Evolutionary conservation across 1,140 invertebrate species (phyloP), one percentile per base, ranked within the genome.

Genomic region (Trichogramma pretiosum): DNA sequence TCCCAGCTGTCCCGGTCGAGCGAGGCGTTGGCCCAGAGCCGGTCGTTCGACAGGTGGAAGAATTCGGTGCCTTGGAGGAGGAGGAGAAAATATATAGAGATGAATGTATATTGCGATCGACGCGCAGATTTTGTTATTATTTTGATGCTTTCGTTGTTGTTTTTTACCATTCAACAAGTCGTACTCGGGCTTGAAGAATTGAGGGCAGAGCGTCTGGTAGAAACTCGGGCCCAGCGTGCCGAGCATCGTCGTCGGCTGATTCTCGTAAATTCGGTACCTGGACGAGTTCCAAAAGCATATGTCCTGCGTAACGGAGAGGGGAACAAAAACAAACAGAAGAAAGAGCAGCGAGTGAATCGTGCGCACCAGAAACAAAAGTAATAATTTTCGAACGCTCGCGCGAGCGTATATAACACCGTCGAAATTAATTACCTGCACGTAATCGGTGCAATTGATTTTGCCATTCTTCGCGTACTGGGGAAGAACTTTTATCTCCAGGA

Each of bases 241-340:
- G 22, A 72, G 54, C 59, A 68, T 60, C 8, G 65, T 62, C 3
- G 50, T 10, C 7, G 62, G 66, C 36, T 70, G 69, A 54, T 74
- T 74, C 46, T 74, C 72, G 38, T 70, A 74, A 37, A 74, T 67
- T 50, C 52, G 62, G 45, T 72, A 70, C 22, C 56, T 61, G 10
- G 66, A 56, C 3, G 32, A 40, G 10, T 63, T 58, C 70, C 72
- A 73, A 44, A 73, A 74, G 42, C 72, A 74, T 53, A 72, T 65
- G 35, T 73, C 68, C 70, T 72, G 38, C 5, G 55, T 57, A 36
- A 56, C 32, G 32, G 37, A n/a, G n/a, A n/a, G n/a, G n/a, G n/a
- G n/a, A n/a, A n/a, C n/a, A n/a, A n/a, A 7, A 26, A 24, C 8
- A 38, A 28, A 19, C 36, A 34, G 22, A 38, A 46, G 40, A 19